Base-by-base conservation (phyloP, 1,140 invertebrate species). In the Coelopa frigida region DNA sequence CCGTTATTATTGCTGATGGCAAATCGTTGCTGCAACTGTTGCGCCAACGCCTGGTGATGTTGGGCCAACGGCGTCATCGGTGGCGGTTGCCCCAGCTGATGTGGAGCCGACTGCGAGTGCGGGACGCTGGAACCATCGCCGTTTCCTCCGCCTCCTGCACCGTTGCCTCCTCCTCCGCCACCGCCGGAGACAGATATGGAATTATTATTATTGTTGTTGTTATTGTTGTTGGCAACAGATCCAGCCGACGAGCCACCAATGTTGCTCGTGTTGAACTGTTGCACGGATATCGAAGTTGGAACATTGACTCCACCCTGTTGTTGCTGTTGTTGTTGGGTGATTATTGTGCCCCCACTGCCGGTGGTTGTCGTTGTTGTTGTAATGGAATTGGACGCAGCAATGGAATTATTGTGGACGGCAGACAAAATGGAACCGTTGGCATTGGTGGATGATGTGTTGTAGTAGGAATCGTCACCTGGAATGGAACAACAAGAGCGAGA, bases 1-100 rank as follows among this genome's bases (percentile, higher is more conserved):
- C 67, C 67, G 45, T 66, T 68, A 62, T 64, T 68, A 52, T 70
- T 69, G 61, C 58, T 64, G 58, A 67, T 68, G 56, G 67, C 67
- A 46, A 70, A 70, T 54, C 64, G 56, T 54, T 69, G 62, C 48
- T 70, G 67, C 45, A 70, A 52, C 50, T 70, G 67, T 51, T 68
- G 64, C 35, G 68, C 64, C 52, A 70, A 49, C 41, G 67, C 67
- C 52, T 69, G 67, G 52, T 70, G 67, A 54, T 70, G 67, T 50
- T 68, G 60, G 5, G 62, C 61, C 17, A 66, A 43, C 7, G 66
- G 67, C 14, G 63, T 68, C 21, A 67, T 53, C 6, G 61, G 61
- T 14, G 62, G 56, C 22, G 57, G 59, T 21, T 62, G 62, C 38
- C 61, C 59, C 52, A 59, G 43, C 46, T 62, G 59, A 46, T 61